Base-by-base conservation (phyloP, 2,797 vertebrate species). In the Cirrhinus molitorella region DNA sequence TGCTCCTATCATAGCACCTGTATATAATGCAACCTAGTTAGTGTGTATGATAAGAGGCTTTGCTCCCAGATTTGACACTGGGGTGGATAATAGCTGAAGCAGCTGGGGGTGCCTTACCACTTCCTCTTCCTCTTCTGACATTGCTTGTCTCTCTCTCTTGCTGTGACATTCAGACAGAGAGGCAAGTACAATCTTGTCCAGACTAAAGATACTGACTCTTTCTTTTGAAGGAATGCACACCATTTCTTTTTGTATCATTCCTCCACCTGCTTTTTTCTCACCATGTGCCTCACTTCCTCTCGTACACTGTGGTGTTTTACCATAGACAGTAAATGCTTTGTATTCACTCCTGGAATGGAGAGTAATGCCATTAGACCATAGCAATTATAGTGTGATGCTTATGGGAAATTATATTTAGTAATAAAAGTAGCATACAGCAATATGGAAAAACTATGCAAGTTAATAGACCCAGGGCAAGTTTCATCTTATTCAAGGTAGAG, bases 121-220 rank as follows among this genome's bases (percentile, higher is more conserved):
- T 95, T 95, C 93, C 93, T 93, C 91, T 93, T 92, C 93, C 92
- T 91, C 92, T 89, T 89, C 37, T 65, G 55, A 78, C 21, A 70
- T 31, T 9, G 0, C 63, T 61, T 10, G 4, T 23, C 34, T 73
- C 19, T 83, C 34, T 77, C 72, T n/a, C 25, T 11, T n/a, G n/a
- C 13, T 70, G 25, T 83, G 23, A n/a, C 68, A 73, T 65, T 59
- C 47, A 53, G 23, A 51, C 53, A 37, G 13, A 14, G 6, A 65
- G 71, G 75, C 88, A 88, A 79, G 88, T 85, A 75, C 65, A 79
- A 55, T 74, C 88, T 85, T 87, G 88, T 77, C 77, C 43, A 21
- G n/a, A 25, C 37, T 31, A 34, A 78, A 63, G 59, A 49, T 81
- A 77, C 51, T 40, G 57, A 83, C 63, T 71, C 75, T 59, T 74